Percentiles rank a stretch among this genome's conserved stretches.
Conservation (phyloP, 2,113 vertebrate species). For the Indri indri region DNA sequence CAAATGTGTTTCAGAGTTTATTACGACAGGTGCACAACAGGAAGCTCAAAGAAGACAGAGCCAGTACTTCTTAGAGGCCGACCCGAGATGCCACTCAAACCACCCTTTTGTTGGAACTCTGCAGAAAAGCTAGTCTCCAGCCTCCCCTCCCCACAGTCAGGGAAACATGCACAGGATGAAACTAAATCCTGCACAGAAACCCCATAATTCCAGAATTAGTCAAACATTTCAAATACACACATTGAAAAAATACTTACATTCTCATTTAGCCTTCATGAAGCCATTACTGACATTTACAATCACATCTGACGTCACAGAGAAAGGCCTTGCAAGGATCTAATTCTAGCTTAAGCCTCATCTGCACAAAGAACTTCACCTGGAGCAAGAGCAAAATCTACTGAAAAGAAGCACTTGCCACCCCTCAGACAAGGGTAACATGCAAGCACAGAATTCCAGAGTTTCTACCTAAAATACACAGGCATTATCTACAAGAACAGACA, state of each 20-base stretch:
- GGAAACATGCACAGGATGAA: not conserved
- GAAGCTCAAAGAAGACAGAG: not conserved
- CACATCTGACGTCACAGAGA: not conserved
- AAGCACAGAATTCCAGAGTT: not conserved
- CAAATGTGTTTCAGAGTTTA: constrained; percentile 47
- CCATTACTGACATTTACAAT: not conserved
- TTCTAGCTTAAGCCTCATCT: not conserved
- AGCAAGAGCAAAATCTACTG: not conserved
- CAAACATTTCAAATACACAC: not conserved
- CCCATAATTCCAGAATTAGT: not conserved
- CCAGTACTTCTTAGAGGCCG: not conserved
- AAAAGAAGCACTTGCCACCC: not conserved
- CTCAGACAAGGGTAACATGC: not conserved
- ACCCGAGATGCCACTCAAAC: too few relatives aligned
- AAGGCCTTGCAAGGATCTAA: not conserved
- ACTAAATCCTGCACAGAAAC: not conserved
- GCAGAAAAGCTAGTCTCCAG: not conserved
- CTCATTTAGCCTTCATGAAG: not conserved
- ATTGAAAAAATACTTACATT: not conserved
- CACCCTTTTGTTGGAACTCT: not conserved
- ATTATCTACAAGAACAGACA: not conserved
- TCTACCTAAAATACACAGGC: not conserved
- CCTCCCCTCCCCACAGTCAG: fast-evolving
- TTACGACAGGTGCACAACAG: constrained; percentile 39
- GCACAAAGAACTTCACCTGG: not conserved